A percentile compares a stretch with the other conserved stretches of the same genome.
Evolutionary conservation across 1,140 invertebrate species (phyloP).

Genomic region (Physella acuta): DNA sequence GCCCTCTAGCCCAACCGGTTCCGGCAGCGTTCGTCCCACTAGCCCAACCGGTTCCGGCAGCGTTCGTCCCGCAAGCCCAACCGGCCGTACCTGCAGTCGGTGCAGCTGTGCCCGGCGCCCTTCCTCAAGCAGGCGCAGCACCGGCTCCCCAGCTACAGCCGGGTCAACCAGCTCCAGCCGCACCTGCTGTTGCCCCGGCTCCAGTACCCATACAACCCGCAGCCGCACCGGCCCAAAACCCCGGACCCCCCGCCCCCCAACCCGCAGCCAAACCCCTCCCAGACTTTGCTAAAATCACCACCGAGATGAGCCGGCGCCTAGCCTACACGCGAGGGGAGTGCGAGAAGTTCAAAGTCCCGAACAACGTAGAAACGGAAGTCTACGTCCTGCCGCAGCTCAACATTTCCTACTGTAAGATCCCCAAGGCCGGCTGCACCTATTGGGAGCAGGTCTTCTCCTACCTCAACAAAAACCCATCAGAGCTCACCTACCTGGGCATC

Average conservation of each 20-base stretch:
- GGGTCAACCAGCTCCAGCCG: neutral
- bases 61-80: too few relatives aligned
- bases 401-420: conserved; percentile 18
- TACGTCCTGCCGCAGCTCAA: conserved; percentile 12
- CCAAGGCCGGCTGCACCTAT: conserved; percentile 18
- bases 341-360: conserved; percentile 18
- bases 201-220: too few relatives aligned
- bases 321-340: conserved; percentile 8
- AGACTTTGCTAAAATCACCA: neutral
- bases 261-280: conserved; percentile 1
- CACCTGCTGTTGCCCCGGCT: neutral
- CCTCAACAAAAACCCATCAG: neutral
- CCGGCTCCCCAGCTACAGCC: neutral
- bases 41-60: too few relatives aligned
- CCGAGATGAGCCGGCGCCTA: neutral
- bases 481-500: conserved; percentile 10
- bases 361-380: conserved; percentile 11
- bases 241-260: neutral
- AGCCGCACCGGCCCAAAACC: too few relatives aligned
- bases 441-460: conserved; percentile 22
- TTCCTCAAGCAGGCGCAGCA: neutral
- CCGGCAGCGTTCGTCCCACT: too few relatives aligned
- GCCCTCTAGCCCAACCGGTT: neutral
- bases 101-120: neutral
- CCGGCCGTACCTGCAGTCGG: neutral